Evolutionary conservation across 1,140 invertebrate genomes (phyloP), one percentile per base, ranked within the genome.

Genomic region (Anoplophora glabripennis): DNA sequence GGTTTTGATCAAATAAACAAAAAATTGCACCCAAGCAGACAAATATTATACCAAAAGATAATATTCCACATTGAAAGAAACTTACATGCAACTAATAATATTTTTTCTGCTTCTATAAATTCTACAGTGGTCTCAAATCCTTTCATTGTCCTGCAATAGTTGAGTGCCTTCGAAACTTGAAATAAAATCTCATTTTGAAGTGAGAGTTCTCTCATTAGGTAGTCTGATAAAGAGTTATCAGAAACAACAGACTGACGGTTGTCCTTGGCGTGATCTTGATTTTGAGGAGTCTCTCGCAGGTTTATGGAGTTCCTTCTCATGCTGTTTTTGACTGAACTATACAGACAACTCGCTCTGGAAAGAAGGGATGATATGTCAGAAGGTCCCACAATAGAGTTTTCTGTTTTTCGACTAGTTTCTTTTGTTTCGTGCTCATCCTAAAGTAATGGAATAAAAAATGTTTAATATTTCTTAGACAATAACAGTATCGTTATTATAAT

Each of bases 71-170:
- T 10, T 34, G 18, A 47, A 48, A 54, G 49, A 54, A 35, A 71
- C 35, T 77, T 68, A 66, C 68, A 75, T 5, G 77, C 75, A 37
- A 77, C 41, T 7, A 80, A 59, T 0, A 80, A 56, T 17, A 76
- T 68, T 28, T 73, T 74, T 54, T 80, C 77, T 2, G 76, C 79
- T 63, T 80, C 78, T 2, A 79, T 65, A 40, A 76, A 72, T 54
- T 78, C 75, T 0, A 54, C 45, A 41, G 74, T 74, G 0, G 53
- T 46, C 3, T 59, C 40, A 53, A 79, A 77, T 51, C 76, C 73
- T 46, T 74, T 75, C n/a, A 59, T 72, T 7, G 59, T 70, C 9
- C 66, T 63, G 55, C 79, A 80, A 10, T 74, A 60, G 14, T 64
- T 60, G 5, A 80, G 51, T 1, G 78, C 78, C 65, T 80, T 80